phyloP scores from a whole-genome alignment of 1,140 invertebrate species.

The Macrostomum lignano region DNA sequence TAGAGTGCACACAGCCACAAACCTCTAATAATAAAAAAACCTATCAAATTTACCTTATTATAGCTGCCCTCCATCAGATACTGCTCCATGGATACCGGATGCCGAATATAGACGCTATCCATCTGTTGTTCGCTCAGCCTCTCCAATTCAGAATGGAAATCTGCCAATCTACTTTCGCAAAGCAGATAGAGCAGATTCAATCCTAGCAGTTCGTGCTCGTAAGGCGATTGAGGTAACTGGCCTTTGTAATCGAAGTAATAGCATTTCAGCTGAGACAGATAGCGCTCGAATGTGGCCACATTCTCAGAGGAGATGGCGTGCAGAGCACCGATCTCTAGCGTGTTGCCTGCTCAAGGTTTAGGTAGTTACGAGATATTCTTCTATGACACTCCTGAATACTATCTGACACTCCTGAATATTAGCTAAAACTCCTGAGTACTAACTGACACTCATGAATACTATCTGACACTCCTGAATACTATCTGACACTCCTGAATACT shows the following conservation, averaged over 20 bases:
- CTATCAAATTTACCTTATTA: slow-evolving; percentile 43
- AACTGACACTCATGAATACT: too few relatives aligned
- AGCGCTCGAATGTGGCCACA: slow-evolving; percentile 72
- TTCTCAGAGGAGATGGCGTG: slow-evolving; percentile 67
- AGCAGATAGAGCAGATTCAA: slow-evolving; percentile 77
- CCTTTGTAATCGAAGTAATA: slow-evolving; percentile 85
- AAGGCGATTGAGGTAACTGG: slow-evolving; percentile 59
- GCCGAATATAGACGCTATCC: slow-evolving; percentile 62
- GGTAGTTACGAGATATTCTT: not conserved
- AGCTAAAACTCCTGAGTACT: too few relatives aligned
- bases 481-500: too few relatives aligned
- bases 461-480: too few relatives aligned
- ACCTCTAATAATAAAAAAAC: not conserved
- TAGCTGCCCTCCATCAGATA: slow-evolving; percentile 97
- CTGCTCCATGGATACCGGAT: slow-evolving; percentile 78
- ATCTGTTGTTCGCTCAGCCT: slow-evolving; percentile 66
- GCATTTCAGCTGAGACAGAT: slow-evolving; percentile 78
- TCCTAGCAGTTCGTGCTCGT: slow-evolving; percentile 73
- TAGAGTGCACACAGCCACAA: too few relatives aligned
- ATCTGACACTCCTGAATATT: too few relatives aligned
- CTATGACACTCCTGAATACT: not conserved
- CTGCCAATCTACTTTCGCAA: slow-evolving; percentile 76
- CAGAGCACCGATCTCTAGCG: slow-evolving; percentile 76
- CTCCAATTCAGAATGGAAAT: slow-evolving; percentile 93
- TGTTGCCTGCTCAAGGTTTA: slow-evolving; percentile 35